These are phyloP conservation scores for Columba guinea DNA, from an alignment of 2,797 vertebrate genomes.

Conservation along the genomic window DNA sequence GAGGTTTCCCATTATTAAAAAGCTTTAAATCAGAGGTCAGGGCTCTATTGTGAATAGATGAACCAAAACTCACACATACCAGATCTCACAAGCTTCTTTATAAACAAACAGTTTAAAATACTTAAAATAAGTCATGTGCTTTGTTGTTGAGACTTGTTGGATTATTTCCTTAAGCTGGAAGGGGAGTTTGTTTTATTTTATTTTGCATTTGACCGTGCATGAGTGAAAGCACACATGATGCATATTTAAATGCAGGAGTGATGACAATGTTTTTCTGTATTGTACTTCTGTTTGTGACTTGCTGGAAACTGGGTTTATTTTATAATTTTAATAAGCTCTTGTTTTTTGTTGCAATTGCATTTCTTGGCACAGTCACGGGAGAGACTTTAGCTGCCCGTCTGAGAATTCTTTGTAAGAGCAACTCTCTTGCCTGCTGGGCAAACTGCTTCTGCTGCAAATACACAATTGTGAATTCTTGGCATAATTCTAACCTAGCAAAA, in stretches of 20 bases:
- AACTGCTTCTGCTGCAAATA: not conserved
- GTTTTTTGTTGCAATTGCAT: not conserved
- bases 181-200: not conserved
- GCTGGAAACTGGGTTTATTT: not conserved
- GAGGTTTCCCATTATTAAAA: not conserved
- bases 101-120: not conserved
- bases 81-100: not conserved
- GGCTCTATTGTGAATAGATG: not conserved
- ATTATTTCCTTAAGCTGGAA: not conserved
- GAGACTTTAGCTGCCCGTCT: not conserved
- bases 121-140: not conserved
- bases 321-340: not conserved
- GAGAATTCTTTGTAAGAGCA: not conserved
- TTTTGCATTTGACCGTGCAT: not conserved
- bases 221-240: not conserved
- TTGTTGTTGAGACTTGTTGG: not conserved
- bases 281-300: not conserved
- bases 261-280: not conserved
- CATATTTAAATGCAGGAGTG: not conserved
- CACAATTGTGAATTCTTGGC: not conserved
- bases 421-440: not conserved
- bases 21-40: not conserved
- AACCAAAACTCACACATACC: not conserved
- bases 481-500: not conserved
- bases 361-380: not conserved